Evolutionary conservation across 2,113 vertebrate genomes (phyloP), one percentile per base, ranked within the genome.

Genomic region (Empidonax traillii): DNA sequence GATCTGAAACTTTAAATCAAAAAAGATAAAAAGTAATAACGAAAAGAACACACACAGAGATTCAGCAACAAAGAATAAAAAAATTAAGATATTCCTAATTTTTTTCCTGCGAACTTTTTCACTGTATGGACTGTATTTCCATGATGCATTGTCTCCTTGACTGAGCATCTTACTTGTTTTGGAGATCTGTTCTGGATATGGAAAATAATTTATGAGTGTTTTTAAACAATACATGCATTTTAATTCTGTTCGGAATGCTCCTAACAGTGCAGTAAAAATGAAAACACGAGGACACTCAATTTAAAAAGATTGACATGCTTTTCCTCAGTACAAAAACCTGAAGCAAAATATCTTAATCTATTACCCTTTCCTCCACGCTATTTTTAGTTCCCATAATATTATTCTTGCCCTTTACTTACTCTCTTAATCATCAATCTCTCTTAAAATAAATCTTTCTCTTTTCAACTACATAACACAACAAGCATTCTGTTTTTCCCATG

Each of bases 361-460:
- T 83, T 69, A 74, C 21, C 8, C 7, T 80, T 93, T 90, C 27
- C 41, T 85, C 75, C 28, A 27, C 27, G 33, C 58, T 82, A 52
- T 69, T 87, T 96, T 83, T 68, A 35, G 22, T 44, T 68, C 15
- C 13, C 5, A 11, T 55, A 11, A 65, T 85, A 55, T 66, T 91
- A 69, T 86, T 68, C 31, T 79, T 3, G 2, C 14, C 18, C 75
- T 91, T 79, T 90, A 35, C 33, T 90, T 58, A 22, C 37, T 19
- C 6, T 80, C 19, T 66, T 82, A 93, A 47, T 33, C 10, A 17
- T 37, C 46, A 87, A 62, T 37, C 35, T 93, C 39, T 72, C 59
- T 74, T 92, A 85, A 92, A 92, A 91, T 85, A 79, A 75, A 82
- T 91, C 58, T 85, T 95, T 53, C 52, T 79, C 21, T 83, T 90